Conservation (phyloP, 2,888 invertebrate species). For the Tanytarsus gracilentus region DNA sequence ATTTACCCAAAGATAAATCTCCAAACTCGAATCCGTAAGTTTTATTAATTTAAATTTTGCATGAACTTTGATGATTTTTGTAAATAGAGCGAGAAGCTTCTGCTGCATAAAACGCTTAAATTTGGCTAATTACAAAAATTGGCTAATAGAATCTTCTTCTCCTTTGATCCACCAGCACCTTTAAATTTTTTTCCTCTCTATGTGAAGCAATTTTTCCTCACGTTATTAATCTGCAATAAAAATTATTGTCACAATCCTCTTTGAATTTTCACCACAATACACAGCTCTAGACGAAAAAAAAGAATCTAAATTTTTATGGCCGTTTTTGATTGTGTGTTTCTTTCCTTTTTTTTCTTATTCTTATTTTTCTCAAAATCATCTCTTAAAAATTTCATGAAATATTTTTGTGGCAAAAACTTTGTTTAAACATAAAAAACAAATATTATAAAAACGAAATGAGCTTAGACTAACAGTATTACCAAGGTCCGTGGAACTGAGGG, state of each 20-base stretch:
- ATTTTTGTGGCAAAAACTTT: slow-evolving; percentile 13
- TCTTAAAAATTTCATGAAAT: neutral
- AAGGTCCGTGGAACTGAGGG: slow-evolving; percentile 45
- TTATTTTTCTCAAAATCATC: slow-evolving; percentile 3
- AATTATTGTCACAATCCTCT: too few relatives aligned
- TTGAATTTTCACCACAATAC: too few relatives aligned
- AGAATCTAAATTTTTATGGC: slow-evolving; percentile 1
- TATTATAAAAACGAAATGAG: slow-evolving; percentile 30
- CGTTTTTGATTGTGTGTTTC: slow-evolving; percentile 29
- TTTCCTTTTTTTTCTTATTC: slow-evolving; percentile 21
- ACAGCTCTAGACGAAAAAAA: neutral
- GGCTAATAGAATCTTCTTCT: too few relatives aligned
- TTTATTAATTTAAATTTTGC: neutral
- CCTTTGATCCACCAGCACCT: too few relatives aligned
- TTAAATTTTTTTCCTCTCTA: too few relatives aligned
- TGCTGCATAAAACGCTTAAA: too few relatives aligned
- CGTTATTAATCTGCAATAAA: too few relatives aligned
- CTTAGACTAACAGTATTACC: slow-evolving; percentile 46
- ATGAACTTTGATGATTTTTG: too few relatives aligned
- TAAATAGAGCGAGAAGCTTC: too few relatives aligned
- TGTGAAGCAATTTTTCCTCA: too few relatives aligned
- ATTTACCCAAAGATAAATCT: slow-evolving; percentile 34
- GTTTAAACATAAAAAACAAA: neutral
- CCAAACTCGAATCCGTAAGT: slow-evolving; percentile 41
- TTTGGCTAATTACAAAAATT: too few relatives aligned